Conservation (phyloP, 2,888 invertebrate genomes). For the Pteria penguin region DNA sequence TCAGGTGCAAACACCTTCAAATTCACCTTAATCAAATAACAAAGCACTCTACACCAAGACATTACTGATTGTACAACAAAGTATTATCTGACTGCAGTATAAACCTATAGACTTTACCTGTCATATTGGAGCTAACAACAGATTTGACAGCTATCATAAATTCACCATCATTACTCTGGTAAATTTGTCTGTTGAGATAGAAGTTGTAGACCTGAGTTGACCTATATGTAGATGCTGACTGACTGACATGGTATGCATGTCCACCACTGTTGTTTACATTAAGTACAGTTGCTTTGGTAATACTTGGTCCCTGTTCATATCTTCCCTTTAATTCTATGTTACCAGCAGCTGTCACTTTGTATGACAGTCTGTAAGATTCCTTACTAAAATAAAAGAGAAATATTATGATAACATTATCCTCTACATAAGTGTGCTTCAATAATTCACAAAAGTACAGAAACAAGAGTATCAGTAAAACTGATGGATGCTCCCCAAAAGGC, state of each 20-base stretch:
- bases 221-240: not conserved
- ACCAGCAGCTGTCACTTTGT: constrained; percentile 36
- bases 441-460: no score
- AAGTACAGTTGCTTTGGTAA: not conserved
- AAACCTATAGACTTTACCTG: no score
- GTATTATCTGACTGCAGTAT: no score
- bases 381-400: no score
- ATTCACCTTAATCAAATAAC: no score
- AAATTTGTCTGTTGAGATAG: constrained; percentile 26
- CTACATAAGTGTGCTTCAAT: no score
- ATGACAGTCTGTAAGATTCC: constrained; percentile 42
- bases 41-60: no score
- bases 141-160: constrained; percentile 6
- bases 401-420: no score
- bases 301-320: not conserved
- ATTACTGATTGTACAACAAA: no score
- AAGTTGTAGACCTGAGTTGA: constrained; percentile 27
- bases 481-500: no score
- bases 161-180: constrained; percentile 8
- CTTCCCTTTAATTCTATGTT: not conserved
- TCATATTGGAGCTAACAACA: not conserved
- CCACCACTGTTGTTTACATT: not conserved
- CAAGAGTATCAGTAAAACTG: no score
- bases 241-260: not conserved
- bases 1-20: no score